A percentile compares a stretch with the other conserved stretches of the same genome.
phyloP scores from a whole-genome alignment of 2,113 vertebrate species.

The Thermophis baileyi region DNA sequence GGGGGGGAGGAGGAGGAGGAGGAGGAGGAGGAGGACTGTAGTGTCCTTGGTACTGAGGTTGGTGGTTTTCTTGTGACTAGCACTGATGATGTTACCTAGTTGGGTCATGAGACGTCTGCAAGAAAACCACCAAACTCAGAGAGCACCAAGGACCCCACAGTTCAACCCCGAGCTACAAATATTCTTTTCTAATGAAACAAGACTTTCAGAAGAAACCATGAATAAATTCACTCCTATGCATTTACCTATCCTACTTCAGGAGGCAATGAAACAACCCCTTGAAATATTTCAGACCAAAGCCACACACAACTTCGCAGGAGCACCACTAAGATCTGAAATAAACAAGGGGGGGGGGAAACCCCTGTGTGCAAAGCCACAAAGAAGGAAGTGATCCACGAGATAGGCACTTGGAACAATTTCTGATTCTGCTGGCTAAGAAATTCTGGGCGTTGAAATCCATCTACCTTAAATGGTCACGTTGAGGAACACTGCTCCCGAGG shows the following conservation, averaged over 20 bases:
- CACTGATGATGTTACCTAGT: no score
- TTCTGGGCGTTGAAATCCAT: neutral
- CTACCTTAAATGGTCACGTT: neutral
- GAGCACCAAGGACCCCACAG: no score
- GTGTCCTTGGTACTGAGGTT: no score
- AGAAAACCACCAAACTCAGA: no score
- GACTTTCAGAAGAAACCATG: neutral
- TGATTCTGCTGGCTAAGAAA: neutral
- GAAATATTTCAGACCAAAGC: no score
- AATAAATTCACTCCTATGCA: neutral
- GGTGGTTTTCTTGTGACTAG: no score
- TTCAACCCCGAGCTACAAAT: neutral
- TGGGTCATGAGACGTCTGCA: no score
- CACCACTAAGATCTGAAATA: neutral
- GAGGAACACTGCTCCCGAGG: no score
- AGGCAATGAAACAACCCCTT: neutral
- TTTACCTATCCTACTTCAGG: neutral
- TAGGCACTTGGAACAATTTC: neutral
- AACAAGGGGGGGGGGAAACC: no score
- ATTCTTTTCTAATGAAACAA: neutral
- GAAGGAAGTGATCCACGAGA: neutral
- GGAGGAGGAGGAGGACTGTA: no score
- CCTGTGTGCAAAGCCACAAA: neutral
- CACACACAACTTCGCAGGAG: rapidly evolving
- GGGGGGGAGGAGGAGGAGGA: no score